A percentile compares a stretch with the other conserved stretches of the same genome.
phyloP scores from a whole-genome alignment of 2,888 invertebrate species.

The Leptinotarsa tumamoca region DNA sequence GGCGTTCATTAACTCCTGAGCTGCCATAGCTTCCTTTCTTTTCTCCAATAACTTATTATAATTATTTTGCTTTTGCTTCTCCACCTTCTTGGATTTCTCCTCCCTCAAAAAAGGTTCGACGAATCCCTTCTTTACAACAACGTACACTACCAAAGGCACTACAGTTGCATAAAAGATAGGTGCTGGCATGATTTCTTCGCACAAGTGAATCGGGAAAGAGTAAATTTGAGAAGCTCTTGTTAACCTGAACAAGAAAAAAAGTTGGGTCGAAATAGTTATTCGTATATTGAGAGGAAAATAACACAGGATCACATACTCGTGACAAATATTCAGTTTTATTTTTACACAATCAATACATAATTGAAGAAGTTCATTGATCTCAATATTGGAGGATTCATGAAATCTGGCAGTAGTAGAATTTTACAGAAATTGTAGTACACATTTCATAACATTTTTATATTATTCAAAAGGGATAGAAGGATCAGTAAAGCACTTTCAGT shows the following conservation, averaged over 20 bases:
- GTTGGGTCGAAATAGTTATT: too few species aligned
- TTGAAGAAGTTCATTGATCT: too few species aligned
- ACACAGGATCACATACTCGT: not conserved
- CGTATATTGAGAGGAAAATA: not conserved
- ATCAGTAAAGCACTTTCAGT: too few species aligned
- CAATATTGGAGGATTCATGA: too few species aligned
- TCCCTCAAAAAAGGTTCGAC: constrained; percentile 87
- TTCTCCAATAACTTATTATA: constrained; percentile 82
- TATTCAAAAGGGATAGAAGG: not conserved
- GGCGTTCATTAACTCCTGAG: constrained; percentile 91
- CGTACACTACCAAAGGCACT: constrained; percentile 85
- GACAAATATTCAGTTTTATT: too few species aligned
- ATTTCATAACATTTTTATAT: too few species aligned
- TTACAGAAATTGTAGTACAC: too few species aligned
- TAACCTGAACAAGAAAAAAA: constrained; percentile 71
- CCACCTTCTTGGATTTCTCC: constrained; percentile 82
- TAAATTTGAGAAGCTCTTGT: constrained; percentile 89
- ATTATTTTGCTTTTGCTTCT: constrained; percentile 85
- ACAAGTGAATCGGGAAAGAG: constrained; percentile 88
- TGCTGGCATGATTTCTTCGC: constrained; percentile 89
- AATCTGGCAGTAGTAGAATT: too few species aligned
- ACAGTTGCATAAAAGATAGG: constrained; percentile 94
- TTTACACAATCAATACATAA: too few species aligned
- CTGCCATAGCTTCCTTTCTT: constrained; percentile 86
- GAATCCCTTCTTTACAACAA: constrained; percentile 84